Evolutionary conservation across 1,140 invertebrate genomes (phyloP).

Genomic region (Diachasma alloeum): DNA sequence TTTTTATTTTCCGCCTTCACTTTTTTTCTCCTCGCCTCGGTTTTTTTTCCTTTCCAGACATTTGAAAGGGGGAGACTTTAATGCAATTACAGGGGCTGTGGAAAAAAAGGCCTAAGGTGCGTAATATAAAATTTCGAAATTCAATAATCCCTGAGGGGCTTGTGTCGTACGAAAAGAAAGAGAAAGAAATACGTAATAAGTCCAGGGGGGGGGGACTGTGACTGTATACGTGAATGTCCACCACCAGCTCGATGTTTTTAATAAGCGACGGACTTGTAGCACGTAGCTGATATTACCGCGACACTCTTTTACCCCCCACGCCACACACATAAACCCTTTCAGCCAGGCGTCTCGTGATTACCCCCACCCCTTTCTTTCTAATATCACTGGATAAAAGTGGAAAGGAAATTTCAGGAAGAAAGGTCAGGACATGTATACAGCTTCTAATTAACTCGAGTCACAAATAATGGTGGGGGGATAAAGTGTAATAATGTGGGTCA

Average conservation of each 20-base stretch:
- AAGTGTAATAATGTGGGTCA: neutral
- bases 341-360: neutral
- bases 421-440: constrained; percentile 17
- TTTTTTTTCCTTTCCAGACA: neutral
- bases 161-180: neutral
- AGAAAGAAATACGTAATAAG: constrained; percentile 46
- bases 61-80: constrained; percentile 18
- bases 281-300: constrained; percentile 57
- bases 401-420: neutral
- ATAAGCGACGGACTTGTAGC: constrained; percentile 57
- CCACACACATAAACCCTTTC: constrained; percentile 28
- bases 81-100: constrained; percentile 24
- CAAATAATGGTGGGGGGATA: constrained; percentile 33
- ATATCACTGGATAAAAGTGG: neutral
- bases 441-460: constrained; percentile 50
- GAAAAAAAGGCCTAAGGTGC: constrained; percentile 21
- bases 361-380: neutral
- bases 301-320: constrained; percentile 36
- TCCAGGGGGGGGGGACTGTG: constrained; percentile 22
- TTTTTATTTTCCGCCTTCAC: constrained; percentile 14
- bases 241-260: constrained; percentile 56
- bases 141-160: constrained; percentile 42
- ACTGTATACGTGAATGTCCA: constrained; percentile 26
- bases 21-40: neutral
- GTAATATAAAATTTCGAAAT: constrained; percentile 44